Base-by-base conservation (phyloP, 2,797 vertebrate species). In the Spea hammondii region DNA sequence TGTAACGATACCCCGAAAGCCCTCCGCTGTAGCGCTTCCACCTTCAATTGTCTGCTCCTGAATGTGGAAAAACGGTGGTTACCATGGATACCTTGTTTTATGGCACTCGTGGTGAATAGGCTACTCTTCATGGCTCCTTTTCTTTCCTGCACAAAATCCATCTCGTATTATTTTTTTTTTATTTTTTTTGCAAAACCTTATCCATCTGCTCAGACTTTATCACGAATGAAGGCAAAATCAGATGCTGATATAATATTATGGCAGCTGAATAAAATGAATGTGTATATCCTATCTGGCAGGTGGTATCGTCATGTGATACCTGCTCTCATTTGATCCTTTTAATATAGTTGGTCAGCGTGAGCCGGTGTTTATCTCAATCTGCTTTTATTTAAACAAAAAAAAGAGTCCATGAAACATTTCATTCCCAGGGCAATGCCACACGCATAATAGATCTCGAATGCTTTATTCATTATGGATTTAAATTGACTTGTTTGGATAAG, bases 31-130 rank as follows among this genome's bases (percentile, higher is more conserved):
- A 74, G 68, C 60, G 67, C 53, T 32, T 77, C 66, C 74, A 73
- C 74, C 64, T 65, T 51, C 53, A 45, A 72, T 77, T 81, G 68
- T 81, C 70, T 54, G 57, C 48, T 59, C 67, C 8, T 81, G 79
- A 81, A 77, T 77, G 51, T 65, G 67, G 57, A 70, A 45, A 72
- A 60, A 62, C 32, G 45, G 54, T 60, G 62, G 79, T 80, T 80
- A n/a, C 79, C 68, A 80, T 81, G 74, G 79, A 60, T 67, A 77
- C 79, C 5, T 53, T 77, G 74, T 70, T 81, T 81, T 72, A 68
- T 77, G 70, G 79, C 77, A 81, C 79, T 81, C 59, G 32, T 76
- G 69, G 74, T 81, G 74, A 77, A 81, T 77, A 81, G 79, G 79
- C 74, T 81, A 81, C 79, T 72, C 74, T 77, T 77, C 74, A 81